Conservation (phyloP, 2,888 invertebrate species). For the Silvanus unidentatus region DNA sequence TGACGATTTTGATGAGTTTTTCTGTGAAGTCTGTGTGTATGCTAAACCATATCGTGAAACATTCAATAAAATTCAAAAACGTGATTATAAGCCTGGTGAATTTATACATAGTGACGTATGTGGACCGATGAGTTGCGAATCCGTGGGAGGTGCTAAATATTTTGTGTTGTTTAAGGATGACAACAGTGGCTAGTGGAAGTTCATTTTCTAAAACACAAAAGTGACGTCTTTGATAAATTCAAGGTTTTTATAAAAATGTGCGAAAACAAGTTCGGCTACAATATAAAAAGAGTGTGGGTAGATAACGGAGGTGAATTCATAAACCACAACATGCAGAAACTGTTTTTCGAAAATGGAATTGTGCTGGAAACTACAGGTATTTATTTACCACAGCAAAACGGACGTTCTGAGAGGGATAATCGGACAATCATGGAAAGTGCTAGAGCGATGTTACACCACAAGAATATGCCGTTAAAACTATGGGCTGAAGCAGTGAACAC, state of each 20-base stretch:
- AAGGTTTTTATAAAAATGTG: conserved; percentile 5
- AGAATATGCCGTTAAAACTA: conserved; percentile 10
- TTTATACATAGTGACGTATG: not conserved
- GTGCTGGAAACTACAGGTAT: conserved; percentile 5
- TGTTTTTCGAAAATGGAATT: conserved; percentile 8
- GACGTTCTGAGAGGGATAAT: conserved; percentile 11
- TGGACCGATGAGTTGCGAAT: conserved; percentile 12
- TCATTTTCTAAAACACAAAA: conserved; percentile 17
- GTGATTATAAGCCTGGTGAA: conserved; percentile 1
- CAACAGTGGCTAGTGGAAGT: conserved; percentile 14
- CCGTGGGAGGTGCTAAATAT: conserved; percentile 14
- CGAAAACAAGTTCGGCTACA: conserved; percentile 10
- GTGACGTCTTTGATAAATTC: conserved; percentile 12
- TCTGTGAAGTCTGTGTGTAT: conserved; percentile 1
- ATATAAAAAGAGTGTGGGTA: conserved; percentile 5
- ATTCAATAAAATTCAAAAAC: not conserved
- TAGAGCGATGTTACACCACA: conserved; percentile 12
- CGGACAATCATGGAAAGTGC: conserved; percentile 15
- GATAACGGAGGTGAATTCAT: conserved; percentile 13
- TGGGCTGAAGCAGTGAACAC: conserved; percentile 2
- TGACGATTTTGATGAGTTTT: conserved; percentile 3
- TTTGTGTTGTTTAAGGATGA: conserved; percentile 19
- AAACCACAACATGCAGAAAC: conserved; percentile 9
- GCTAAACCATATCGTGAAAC: not conserved
- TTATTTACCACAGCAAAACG: conserved; percentile 12